These are phyloP conservation scores for Rhynchotus rufescens DNA, from an alignment of 2,797 vertebrate genomes.

Conservation along the genomic window DNA sequence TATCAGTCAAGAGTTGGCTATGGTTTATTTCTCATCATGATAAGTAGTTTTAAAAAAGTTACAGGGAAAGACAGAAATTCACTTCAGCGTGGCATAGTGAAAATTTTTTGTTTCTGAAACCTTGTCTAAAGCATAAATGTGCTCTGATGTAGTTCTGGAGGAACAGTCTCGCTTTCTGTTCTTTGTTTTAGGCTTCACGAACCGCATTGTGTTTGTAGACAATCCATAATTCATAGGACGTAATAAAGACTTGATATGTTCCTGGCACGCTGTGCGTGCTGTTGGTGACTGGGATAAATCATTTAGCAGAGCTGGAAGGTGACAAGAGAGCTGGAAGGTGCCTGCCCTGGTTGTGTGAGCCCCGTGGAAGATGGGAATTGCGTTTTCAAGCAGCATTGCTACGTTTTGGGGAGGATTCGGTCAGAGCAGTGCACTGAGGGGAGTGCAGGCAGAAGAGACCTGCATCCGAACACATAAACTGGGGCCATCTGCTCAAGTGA, in stretches of 20 bases:
- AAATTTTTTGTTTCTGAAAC: not conserved
- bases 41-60: not conserved
- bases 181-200: not conserved
- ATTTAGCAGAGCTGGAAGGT: not conserved
- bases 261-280: not conserved
- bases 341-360: not conserved
- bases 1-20: not conserved
- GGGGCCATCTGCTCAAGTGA: not conserved
- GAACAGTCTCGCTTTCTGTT: not conserved
- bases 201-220: not conserved
- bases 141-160: not conserved
- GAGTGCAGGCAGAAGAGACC: not conserved
- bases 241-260: not conserved
- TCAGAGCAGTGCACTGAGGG: not conserved
- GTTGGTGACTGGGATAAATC: not conserved
- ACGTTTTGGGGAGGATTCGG: not conserved
- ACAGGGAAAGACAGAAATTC: not conserved
- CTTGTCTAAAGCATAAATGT: not conserved
- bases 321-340: not conserved
- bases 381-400: slow-evolving; percentile 5
- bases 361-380: not conserved
- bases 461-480: not conserved
- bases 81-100: not conserved
- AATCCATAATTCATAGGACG: not conserved
- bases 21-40: not conserved